Percentiles rank a stretch among this genome's conserved stretches.
These are phyloP conservation scores for Callorhinus ursinus DNA, from an alignment of 2,113 vertebrate species.

Conservation along the genomic window DNA sequence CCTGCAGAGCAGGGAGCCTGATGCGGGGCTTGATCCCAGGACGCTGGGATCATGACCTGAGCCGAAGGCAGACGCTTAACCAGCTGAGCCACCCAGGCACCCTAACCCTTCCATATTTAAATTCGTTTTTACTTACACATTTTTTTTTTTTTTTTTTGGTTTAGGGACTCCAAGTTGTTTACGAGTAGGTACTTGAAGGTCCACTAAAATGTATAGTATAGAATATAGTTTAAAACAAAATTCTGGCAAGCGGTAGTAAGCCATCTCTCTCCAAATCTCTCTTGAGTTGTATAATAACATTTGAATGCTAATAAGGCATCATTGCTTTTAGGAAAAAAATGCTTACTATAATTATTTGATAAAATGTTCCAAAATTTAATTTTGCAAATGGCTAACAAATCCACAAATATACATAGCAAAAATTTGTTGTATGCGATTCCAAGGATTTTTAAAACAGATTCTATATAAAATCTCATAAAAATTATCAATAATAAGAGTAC, in stretches of 20 bases:
- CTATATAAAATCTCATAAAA: not conserved
- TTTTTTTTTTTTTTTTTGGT: not conserved
- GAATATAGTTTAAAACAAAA: not conserved
- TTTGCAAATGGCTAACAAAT: not conserved
- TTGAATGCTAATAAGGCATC: not conserved
- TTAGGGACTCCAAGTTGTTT: not conserved
- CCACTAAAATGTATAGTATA: not conserved
- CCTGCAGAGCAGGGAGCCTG: too few relatives aligned
- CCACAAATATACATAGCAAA: not conserved
- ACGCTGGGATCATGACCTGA: too few relatives aligned
- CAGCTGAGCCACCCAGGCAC: too few relatives aligned
- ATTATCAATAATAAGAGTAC: not conserved
- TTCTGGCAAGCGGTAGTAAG: accelerated
- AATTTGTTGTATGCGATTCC: not conserved
- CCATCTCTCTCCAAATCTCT: not conserved
- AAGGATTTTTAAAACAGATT: not conserved
- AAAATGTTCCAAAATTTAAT: not conserved
- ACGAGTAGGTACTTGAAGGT: not conserved
- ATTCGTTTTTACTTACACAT: not conserved
- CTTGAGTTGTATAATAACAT: not conserved
- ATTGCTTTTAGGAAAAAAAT: not conserved
- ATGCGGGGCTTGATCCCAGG: too few relatives aligned
- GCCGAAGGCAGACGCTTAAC: too few relatives aligned
- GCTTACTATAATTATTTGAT: not conserved
- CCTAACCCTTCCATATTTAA: not conserved